Base-by-base conservation (phyloP, 2,113 vertebrate species). In the Triplophysa siluroides region DNA sequence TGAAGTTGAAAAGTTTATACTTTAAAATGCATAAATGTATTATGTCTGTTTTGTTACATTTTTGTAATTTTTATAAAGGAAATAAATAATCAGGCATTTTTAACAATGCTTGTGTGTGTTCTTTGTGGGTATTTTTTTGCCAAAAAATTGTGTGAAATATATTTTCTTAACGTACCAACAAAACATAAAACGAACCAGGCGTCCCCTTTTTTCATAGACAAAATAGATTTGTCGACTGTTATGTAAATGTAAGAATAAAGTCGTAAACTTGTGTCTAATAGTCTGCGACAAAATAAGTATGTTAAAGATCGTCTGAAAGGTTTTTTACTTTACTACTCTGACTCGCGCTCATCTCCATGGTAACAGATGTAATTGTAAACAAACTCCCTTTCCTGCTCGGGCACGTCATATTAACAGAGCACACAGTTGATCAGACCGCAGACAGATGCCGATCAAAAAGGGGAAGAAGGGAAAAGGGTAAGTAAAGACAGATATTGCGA, bases 381-480 rank as follows among this genome's bases (percentile, higher is more conserved):
- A 87, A 80, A 26, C 43, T 41, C 61, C 18, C 24, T 23, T 0
- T 1, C 50, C 24, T 26, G 18, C 56, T 56, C 52, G 16, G 26
- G 10, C 3, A 12, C 8, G 26, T 3, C 7, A 38, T 8, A 66
- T 38, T 26, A 4, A 66, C 11, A n/a, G 11, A 18, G 14, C 14
- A 52, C 5, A n/a, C 4, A 13, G 61, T 10, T 45, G 29, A 65
- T 16, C 19, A 33, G 10, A 24, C 7, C 21, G 19, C n/a, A 54
- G 19, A 69, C 73, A 1, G 26, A 94, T 94, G 93, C 87, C 85
- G 13, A 91, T 87, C 74, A 93, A 91, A 75, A 94, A 91, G 76
- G 77, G 81, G 26, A 93, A 93, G 83, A 90, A 83, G 70, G 82
- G 78, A 4, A 94, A 93, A 76, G 87, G 79, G 83, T 84, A 23